Base-by-base conservation (phyloP, 1,140 invertebrate species). In the Homarus americanus region DNA sequence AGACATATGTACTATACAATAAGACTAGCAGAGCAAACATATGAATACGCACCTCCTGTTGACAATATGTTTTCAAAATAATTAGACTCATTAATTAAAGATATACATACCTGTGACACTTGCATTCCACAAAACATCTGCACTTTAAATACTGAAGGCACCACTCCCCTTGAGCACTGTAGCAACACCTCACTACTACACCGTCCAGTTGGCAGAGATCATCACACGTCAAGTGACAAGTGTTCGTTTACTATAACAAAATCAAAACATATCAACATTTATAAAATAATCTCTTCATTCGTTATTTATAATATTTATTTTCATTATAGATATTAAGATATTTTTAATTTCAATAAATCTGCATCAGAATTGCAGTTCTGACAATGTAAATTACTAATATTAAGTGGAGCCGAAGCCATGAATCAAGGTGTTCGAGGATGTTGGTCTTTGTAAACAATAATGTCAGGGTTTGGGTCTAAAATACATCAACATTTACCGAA, bases 361-460 rank as follows among this genome's bases (percentile, higher is more conserved):
- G 4, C 53, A 58, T 20, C 5, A 20, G n/a, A n/a, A n/a, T n/a
- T n/a, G n/a, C n/a, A n/a, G n/a, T n/a, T n/a, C n/a, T n/a, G n/a
- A n/a, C n/a, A n/a, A n/a, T n/a, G n/a, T n/a, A n/a, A n/a, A n/a
- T n/a, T 4, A 58, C 12, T 58, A 20, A 58, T 58, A n/a, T n/a
- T n/a, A 20, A 32, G 63, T 10, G n/a, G 4, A 4, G 24, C 5
- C 2, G 7, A 69, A 69, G 63, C 63, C 63, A 69, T 32, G 28
- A 69, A 7, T 28, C 1, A 41, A 49, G 41, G 28, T 12, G 32
- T 80, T 53, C 41, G 78, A 80, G 3, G 20, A 32, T 24, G 36
- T 4, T 9, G 12, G 15, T 41, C 53, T 80, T 80, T 28, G 78
- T 80, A 80, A 80, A 80, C 78, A 80, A 28, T 80, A n/a, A n/a